Base-by-base conservation (phyloP, 2,888 invertebrate species). In the Agrotis ipsilon region DNA sequence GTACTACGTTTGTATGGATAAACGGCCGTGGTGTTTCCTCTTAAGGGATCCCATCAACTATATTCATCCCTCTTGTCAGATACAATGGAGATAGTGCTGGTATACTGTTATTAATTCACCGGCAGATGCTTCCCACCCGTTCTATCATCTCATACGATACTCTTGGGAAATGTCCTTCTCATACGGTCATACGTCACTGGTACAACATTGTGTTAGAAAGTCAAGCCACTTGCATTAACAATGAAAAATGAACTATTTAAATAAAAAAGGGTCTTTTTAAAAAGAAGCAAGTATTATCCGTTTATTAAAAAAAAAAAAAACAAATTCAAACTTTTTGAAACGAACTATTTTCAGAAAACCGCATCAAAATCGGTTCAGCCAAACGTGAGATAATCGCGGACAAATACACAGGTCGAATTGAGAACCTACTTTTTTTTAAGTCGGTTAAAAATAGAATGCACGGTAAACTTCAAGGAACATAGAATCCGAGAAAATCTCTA, bases 101-200 rank as follows among this genome's bases (percentile, higher is more conserved):
- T 49, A 32, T 46, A 19, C 39, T 64, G 39, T 80, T 80, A 78
- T 66, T 75, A 75, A 78, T 80, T 64, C 76, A 78, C 27, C 60
- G 61, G 43, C 51, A 61, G 58, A 54, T 58, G 60, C 43, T 64
- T 18, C 52, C 13, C 71, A 48, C 24, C 32, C 39, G n/a, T 57
- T 72, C 54, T 54, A 72, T 79, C 78, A 79, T 77, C 43, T 65
- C 64, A 65, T 59, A 81, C 64, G 61, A 62, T 77, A 48, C 78
- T 45, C 61, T 14, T 24, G 81, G 67, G 78, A 77, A 74, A 74
- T 74, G 62, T 49, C 21, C 58, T 39, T 43, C 49, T 39, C n/a
- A 54, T 24, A 72, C 14, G 9, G 39, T 39, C 39, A 39, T 39
- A 11, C 39, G 64, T 45, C 43, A 61, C 46, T 24, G 18, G 39